phyloP scores from a whole-genome alignment of 1,140 invertebrate genomes.

The Centruroides sculpturatus region DNA sequence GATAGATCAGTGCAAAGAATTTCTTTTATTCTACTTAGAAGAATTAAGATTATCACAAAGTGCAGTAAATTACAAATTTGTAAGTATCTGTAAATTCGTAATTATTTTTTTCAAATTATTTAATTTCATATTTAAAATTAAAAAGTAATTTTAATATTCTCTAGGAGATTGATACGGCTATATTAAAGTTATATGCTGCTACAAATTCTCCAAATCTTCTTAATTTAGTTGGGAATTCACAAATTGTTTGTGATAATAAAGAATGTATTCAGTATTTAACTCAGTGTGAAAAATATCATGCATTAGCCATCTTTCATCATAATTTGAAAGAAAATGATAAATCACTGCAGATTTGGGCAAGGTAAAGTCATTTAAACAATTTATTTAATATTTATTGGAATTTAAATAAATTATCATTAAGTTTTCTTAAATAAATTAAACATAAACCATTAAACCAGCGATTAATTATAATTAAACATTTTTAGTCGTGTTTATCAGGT shows the following conservation, averaged over 20 bases:
- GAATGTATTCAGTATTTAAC: slow-evolving; percentile 31
- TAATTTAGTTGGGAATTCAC: slow-evolving; percentile 22
- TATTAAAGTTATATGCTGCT: slow-evolving; percentile 35
- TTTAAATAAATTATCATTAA: too few relatives aligned
- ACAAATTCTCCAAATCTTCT: slow-evolving; percentile 25
- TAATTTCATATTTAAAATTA: too few relatives aligned
- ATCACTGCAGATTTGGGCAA: slow-evolving; percentile 30
- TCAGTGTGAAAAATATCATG: slow-evolving; percentile 27
- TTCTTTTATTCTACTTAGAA: slow-evolving; percentile 28
- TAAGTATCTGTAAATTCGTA: slow-evolving; percentile 1
- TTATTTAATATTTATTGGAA: too few relatives aligned
- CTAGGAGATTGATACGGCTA: slow-evolving; percentile 34
- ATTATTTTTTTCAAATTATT: too few relatives aligned
- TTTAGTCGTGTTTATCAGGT: too few relatives aligned
- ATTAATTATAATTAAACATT: too few relatives aligned
- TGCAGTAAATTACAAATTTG: slow-evolving; percentile 16
- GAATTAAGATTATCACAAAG: slow-evolving; percentile 24
- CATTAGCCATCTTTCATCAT: slow-evolving; percentile 29
- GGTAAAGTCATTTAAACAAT: slow-evolving; percentile 8
- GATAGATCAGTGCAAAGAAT: slow-evolving; percentile 26
- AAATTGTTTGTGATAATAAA: slow-evolving; percentile 29
- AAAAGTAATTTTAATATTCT: background rate
- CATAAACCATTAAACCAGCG: too few relatives aligned
- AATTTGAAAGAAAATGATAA: slow-evolving; percentile 29
- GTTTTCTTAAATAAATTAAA: too few relatives aligned